Evolutionary conservation across 2,888 invertebrate genomes (phyloP).

Genomic region (Epirrhoe alternata): DNA sequence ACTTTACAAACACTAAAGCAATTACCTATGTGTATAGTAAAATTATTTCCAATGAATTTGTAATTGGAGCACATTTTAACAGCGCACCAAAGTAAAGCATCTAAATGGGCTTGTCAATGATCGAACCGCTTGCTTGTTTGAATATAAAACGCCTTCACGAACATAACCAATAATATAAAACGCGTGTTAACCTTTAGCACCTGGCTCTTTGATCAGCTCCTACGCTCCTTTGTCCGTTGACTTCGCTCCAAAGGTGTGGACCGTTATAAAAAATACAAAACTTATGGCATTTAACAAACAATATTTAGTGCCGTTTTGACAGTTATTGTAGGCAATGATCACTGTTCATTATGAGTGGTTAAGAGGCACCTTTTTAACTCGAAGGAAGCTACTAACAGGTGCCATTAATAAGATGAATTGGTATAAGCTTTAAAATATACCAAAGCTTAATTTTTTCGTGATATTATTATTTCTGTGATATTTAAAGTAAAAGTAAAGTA

Average conservation of each 20-base stretch:
- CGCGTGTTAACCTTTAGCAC: conserved; percentile 67
- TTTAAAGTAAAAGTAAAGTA: too few relatives aligned
- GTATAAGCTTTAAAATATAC: conserved; percentile 8
- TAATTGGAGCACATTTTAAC: neutral
- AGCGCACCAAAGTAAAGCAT: conserved; percentile 5
- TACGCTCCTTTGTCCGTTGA: conserved; percentile 61
- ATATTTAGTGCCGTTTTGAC: conserved; percentile 83
- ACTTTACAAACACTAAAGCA: neutral
- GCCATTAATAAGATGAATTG: conserved; percentile 48
- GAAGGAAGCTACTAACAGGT: conserved; percentile 68
- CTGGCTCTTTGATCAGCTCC: conserved; percentile 64
- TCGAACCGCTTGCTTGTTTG: conserved; percentile 52
- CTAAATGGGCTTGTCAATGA: conserved; percentile 25
- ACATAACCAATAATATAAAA: conserved; percentile 53
- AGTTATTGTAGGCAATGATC: conserved; percentile 83
- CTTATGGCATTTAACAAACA: conserved; percentile 81
- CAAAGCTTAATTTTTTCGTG: neutral
- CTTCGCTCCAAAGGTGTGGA: conserved; percentile 73
- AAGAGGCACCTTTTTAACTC: conserved; percentile 67
- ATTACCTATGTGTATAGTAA: neutral
- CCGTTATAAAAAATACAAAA: conserved; percentile 78
- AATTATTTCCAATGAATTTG: neutral
- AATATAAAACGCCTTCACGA: conserved; percentile 53
- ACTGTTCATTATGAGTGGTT: conserved; percentile 72
- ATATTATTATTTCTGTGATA: neutral